These are phyloP conservation scores for Caenorhabditis sp. DNA, from an alignment of 2,888 invertebrate genomes.

Conservation along the genomic window DNA sequence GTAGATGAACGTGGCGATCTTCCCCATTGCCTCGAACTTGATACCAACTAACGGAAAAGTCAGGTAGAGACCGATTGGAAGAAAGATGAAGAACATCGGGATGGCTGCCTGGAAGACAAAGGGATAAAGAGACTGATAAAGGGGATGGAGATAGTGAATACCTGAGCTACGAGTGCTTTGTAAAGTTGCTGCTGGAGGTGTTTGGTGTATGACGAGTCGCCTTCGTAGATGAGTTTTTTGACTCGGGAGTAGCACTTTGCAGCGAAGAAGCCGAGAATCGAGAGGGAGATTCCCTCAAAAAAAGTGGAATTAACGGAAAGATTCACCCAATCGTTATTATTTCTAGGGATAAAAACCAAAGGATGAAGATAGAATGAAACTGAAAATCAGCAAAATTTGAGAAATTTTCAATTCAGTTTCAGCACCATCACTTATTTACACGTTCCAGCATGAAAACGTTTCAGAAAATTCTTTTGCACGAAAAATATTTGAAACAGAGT, in stretches of 20 bases:
- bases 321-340: too few relatives aligned
- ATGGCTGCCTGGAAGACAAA: conserved; percentile 40
- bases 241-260: conserved; percentile 32
- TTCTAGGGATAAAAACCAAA: too few relatives aligned
- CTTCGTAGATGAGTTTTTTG: conserved; percentile 46
- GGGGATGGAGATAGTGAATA: too few relatives aligned
- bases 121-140: too few relatives aligned
- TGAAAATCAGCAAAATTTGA: too few relatives aligned
- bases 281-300: conserved; percentile 40
- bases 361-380: too few relatives aligned
- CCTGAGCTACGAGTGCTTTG: conserved; percentile 37
- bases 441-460: too few relatives aligned
- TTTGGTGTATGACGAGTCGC: conserved; percentile 37
- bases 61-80: conserved; percentile 37
- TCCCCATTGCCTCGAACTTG: conserved; percentile 18
- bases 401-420: too few relatives aligned
- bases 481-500: too few relatives aligned
- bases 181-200: conserved; percentile 42
- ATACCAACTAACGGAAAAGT: conserved; percentile 36
- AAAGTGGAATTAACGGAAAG: too few relatives aligned
- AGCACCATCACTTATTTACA: too few relatives aligned
- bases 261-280: conserved; percentile 39
- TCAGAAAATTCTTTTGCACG: too few relatives aligned
- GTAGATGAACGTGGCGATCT: conserved; percentile 32
- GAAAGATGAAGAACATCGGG: conserved; percentile 44